Evolutionary conservation across 2,797 vertebrate genomes (phyloP).

Genomic region (Pogoniulus pusillus): DNA sequence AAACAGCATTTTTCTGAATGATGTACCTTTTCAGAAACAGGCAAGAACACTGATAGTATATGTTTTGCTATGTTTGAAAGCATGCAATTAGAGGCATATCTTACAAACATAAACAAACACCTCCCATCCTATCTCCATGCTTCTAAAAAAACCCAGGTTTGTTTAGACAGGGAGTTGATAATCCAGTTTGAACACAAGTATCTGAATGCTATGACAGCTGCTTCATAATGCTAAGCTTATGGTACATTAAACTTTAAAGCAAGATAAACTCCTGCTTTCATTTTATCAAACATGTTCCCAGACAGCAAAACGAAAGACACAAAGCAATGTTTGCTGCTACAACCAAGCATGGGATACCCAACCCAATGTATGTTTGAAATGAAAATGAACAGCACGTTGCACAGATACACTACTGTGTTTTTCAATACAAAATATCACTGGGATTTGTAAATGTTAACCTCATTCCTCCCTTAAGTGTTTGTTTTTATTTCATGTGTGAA

Average conservation of each 20-base stretch:
- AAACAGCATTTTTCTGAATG: not conserved
- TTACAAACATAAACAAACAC: slow-evolving; percentile 48
- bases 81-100: slow-evolving; percentile 9
- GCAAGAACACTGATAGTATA: not conserved
- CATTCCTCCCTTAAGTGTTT: slow-evolving; percentile 23
- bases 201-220: slow-evolving; percentile 66
- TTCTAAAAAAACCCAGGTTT: slow-evolving; percentile 46
- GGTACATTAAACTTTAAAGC: slow-evolving; percentile 74
- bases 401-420: slow-evolving; percentile 10
- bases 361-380: slow-evolving; percentile 45
- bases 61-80: slow-evolving; percentile 45
- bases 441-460: slow-evolving; percentile 46
- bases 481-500: slow-evolving; percentile 20
- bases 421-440: slow-evolving; percentile 23
- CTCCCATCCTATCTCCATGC: slow-evolving; percentile 40
- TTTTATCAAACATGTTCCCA: slow-evolving; percentile 62
- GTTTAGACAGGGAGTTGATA: slow-evolving; percentile 68
- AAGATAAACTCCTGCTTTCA: slow-evolving; percentile 63
- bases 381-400: slow-evolving; percentile 47
- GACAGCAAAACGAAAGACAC: slow-evolving; percentile 62
- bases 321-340: slow-evolving; percentile 50
- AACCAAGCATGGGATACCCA: slow-evolving; percentile 33
- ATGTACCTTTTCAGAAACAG: slow-evolving; percentile 19
- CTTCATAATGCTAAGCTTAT: slow-evolving; percentile 68
- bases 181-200: slow-evolving; percentile 65